Conservation (phyloP, 2,888 invertebrate species). For the Nemotelus nigrinus region DNA sequence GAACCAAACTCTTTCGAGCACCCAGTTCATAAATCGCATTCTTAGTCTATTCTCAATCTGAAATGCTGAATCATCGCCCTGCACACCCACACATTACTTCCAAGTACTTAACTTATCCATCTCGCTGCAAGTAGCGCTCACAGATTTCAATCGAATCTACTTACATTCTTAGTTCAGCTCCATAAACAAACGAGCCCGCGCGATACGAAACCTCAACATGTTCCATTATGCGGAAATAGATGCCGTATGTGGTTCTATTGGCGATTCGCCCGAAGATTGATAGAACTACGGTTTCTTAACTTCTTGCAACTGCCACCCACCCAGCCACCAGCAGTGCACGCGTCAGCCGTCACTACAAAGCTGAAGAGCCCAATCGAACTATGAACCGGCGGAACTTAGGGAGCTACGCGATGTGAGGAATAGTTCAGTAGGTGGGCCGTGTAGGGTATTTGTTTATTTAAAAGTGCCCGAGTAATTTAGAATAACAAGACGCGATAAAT, state of each 20-base stretch:
- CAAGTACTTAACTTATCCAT: neutral
- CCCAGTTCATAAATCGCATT: no score
- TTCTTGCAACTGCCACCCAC: no score
- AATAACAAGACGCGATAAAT: conserved; percentile 20
- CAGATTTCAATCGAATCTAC: neutral
- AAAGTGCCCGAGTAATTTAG: conserved; percentile 12
- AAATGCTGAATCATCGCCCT: no score
- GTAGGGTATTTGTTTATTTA: neutral
- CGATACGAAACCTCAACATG: no score
- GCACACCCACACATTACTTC: neutral
- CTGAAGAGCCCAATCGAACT: no score
- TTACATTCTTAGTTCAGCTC: conserved; percentile 8
- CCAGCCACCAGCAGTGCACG: no score
- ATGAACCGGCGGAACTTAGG: no score
- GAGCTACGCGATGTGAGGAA: no score
- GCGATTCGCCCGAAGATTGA: neutral
- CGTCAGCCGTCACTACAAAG: no score
- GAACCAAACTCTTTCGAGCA: no score
- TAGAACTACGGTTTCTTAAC: neutral
- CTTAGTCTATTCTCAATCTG: no score
- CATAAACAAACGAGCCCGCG: neutral
- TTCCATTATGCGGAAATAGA: conserved; percentile 6
- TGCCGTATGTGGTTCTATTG: neutral
- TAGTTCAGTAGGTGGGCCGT: neutral
- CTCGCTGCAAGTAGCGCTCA: neutral